Evolutionary conservation across 2,113 vertebrate genomes (phyloP), one percentile per base, ranked within the genome.

Genomic region (Gymnocephalus cernua): DNA sequence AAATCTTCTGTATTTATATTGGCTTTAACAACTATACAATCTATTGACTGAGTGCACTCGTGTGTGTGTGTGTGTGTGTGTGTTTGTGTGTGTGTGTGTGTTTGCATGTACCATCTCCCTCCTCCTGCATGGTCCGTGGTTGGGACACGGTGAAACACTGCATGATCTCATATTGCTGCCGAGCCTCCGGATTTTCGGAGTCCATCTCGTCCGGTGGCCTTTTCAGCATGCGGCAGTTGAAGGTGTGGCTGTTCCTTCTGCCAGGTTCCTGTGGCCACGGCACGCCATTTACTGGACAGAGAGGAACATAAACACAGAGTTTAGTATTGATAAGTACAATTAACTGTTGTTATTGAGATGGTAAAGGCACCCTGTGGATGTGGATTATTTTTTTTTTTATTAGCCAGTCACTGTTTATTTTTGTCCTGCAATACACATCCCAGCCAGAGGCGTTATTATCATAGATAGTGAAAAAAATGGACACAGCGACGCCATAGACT

Each of bases 121-220:
- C 98, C 90, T 98, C 97, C 89, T 97, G 96, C 89, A 97, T 74
- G 41, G 95, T 93, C 74, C 96, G 96, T 32, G 96, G 96, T 90
- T 98, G 97, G 6, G 97, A 97, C 53, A 99, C 96, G 0, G 97
- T 97, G 91, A 98, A 98, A 82, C 97, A 99, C 94, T 99, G 98
- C 98, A 99, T 99, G 87, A 97, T 95, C 93, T 99, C 97, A 11
- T 99, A 99, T 72, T 97, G 97, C 90, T 98, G 97, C 12, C 96
- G 95, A 3, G 97, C 96, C 90, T 98, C 97, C 81, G 94, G 95
- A 89, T 96, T 97, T 87, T 98, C 97, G 0, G 95, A 54, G 6
- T 96, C 96, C 0, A 93, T 84, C 91, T 98, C 96, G 0, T 97
- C 97, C 0, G 97, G 97, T 0, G 96, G 97, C 66, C 97, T 96